Percentiles rank a stretch among this genome's conserved stretches.
These are phyloP conservation scores for Pteruthius melanotis DNA, from an alignment of 2,113 vertebrate genomes.

Conservation along the genomic window DNA sequence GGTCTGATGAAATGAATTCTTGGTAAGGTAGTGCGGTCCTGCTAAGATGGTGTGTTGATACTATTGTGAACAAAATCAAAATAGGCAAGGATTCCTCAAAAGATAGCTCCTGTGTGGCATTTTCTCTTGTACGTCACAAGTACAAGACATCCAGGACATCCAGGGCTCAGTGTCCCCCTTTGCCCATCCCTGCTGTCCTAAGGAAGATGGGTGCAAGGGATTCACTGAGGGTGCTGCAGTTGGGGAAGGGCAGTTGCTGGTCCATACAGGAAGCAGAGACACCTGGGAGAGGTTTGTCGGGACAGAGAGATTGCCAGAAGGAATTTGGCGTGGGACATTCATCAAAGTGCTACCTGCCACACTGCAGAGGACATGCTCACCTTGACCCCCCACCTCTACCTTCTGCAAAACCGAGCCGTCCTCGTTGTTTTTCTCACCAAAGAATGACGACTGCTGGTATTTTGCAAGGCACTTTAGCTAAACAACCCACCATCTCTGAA, in stretches of 20 bases:
- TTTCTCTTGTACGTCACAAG: background rate
- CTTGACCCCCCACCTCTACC: fast-evolving
- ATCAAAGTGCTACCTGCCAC: background rate
- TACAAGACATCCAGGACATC: background rate
- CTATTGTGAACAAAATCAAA: background rate
- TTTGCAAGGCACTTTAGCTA: background rate
- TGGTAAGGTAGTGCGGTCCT: fast-evolving
- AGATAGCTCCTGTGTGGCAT: background rate
- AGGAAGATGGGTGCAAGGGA: background rate
- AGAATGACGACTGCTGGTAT: background rate
- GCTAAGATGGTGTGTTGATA: background rate
- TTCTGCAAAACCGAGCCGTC: background rate
- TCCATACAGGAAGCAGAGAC: background rate
- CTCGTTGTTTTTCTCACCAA: background rate
- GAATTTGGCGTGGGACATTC: background rate
- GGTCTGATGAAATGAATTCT: background rate
- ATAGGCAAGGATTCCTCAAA: background rate
- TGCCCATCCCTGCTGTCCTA: background rate
- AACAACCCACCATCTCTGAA: background rate
- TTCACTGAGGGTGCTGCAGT: background rate
- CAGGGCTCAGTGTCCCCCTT: background rate
- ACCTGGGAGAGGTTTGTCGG: background rate
- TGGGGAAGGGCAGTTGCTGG: background rate
- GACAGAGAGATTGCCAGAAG: background rate
- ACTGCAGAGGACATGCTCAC: fast-evolving